These are phyloP conservation scores for Coleophora deauratella DNA, from an alignment of 2,888 invertebrate genomes.

Conservation along the genomic window DNA sequence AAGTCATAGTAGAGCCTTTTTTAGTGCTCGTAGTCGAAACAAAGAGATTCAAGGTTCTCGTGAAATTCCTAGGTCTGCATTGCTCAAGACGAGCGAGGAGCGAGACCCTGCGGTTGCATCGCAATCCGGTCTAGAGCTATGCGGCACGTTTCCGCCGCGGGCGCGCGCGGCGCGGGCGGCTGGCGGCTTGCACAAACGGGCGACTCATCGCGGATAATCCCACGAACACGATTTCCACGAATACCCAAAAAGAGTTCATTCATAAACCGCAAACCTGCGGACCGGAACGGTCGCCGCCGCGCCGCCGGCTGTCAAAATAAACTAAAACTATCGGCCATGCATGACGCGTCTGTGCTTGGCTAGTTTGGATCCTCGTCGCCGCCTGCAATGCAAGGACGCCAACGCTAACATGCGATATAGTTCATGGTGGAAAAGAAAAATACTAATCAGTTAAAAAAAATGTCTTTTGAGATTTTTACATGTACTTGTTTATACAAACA, in stretches of 20 bases:
- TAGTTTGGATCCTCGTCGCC: not conserved
- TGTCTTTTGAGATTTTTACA: too few relatives aligned
- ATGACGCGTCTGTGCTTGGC: constrained; percentile 21
- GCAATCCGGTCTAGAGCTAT: constrained; percentile 27
- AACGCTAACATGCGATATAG: not conserved
- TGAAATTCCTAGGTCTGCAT: constrained; percentile 36
- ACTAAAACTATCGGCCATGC: constrained; percentile 31
- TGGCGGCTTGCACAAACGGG: constrained; percentile 19
- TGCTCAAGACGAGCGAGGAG: constrained; percentile 30
- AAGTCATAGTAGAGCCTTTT: constrained; percentile 16
- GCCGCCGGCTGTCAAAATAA: constrained; percentile 36
- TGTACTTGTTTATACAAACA: too few relatives aligned
- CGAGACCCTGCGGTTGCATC: constrained; percentile 32
- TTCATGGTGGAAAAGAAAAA: too few relatives aligned
- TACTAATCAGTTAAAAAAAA: too few relatives aligned
- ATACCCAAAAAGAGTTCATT: constrained; percentile 50
- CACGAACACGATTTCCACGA: constrained; percentile 46
- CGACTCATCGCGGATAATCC: constrained; percentile 21
- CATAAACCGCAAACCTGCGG: constrained; percentile 41
- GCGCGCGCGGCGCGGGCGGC: constrained; percentile 13
- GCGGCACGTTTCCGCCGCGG: constrained; percentile 40
- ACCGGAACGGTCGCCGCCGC: constrained; percentile 33
- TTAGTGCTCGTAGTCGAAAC: constrained; percentile 33
- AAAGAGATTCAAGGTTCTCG: constrained; percentile 51
- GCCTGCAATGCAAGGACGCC: constrained; percentile 2